Evolutionary conservation across 2,113 vertebrate species (phyloP).

Genomic region (Nerophis ophidion): DNA sequence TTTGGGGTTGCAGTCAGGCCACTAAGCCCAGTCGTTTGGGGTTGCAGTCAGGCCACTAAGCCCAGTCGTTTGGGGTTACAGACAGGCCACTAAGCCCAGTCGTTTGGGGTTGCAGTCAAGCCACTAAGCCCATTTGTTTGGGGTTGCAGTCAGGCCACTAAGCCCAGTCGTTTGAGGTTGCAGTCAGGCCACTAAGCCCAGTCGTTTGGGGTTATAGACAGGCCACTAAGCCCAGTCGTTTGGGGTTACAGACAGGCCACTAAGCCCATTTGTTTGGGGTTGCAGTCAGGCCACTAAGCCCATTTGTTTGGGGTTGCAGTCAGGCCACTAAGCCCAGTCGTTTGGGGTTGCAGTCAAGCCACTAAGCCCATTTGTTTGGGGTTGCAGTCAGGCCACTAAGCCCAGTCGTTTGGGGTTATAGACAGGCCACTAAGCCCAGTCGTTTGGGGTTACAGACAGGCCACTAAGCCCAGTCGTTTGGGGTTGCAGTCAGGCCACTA

Average conservation of each 20-base stretch:
- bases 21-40: constrained; percentile 84
- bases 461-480: constrained; percentile 87
- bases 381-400: constrained; percentile 79
- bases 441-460: constrained; percentile 72
- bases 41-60: constrained; percentile 79
- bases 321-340: constrained; percentile 90
- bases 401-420: constrained; percentile 73
- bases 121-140: constrained; percentile 86
- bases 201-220: constrained; percentile 71
- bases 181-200: constrained; percentile 87
- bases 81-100: constrained; percentile 89
- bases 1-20: constrained; percentile 71
- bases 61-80: constrained; percentile 74
- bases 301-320: constrained; percentile 60
- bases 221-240: constrained; percentile 88
- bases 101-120: constrained; percentile 72
- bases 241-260: constrained; percentile 76
- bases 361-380: constrained; percentile 83
- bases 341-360: constrained; percentile 71
- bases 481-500: constrained; percentile 79
- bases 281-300: constrained; percentile 84
- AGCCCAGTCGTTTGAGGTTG: constrained; percentile 74
- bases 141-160: constrained; percentile 79
- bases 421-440: constrained; percentile 89
- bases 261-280: constrained; percentile 79